Evolutionary conservation across 2,888 invertebrate species (phyloP).

Genomic region (Xanthia icteritia): DNA sequence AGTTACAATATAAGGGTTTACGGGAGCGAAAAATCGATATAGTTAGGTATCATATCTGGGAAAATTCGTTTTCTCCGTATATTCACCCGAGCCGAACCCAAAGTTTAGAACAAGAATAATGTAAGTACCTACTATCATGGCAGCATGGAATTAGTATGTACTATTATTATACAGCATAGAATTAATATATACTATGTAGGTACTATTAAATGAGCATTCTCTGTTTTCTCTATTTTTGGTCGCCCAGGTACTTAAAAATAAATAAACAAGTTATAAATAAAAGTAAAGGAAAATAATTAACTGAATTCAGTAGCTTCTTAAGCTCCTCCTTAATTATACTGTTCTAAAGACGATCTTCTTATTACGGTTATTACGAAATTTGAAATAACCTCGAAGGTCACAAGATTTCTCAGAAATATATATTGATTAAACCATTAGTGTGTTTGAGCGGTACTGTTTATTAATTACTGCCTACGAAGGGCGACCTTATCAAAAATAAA

Average conservation of each 20-base stretch:
- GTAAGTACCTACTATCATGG: no score
- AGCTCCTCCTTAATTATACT: not conserved
- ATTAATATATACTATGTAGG: no score
- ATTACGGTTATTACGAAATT: conserved; percentile 16
- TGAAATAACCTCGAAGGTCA: conserved; percentile 21
- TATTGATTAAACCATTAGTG: conserved; percentile 21
- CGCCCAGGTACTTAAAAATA: not conserved
- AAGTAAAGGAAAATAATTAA: conserved; percentile 13
- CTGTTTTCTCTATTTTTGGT: no score
- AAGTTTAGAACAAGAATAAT: no score
- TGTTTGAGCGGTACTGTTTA: conserved; percentile 8
- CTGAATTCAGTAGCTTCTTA: not conserved
- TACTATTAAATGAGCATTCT: no score
- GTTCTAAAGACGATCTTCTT: conserved; percentile 10
- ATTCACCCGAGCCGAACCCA: no score
- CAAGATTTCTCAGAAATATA: conserved; percentile 13
- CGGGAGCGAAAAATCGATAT: no score
- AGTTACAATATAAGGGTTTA: no score
- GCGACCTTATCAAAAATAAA: conserved; percentile 22
- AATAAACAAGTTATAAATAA: not conserved
- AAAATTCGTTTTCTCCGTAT: no score
- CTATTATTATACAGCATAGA: no score
- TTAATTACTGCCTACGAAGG: conserved; percentile 18
- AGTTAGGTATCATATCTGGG: no score
- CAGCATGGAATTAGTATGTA: no score